A percentile compares a stretch with the other conserved stretches of the same genome.
Conservation (phyloP, 2,797 vertebrate species). For the Enteromius radiatus region DNA sequence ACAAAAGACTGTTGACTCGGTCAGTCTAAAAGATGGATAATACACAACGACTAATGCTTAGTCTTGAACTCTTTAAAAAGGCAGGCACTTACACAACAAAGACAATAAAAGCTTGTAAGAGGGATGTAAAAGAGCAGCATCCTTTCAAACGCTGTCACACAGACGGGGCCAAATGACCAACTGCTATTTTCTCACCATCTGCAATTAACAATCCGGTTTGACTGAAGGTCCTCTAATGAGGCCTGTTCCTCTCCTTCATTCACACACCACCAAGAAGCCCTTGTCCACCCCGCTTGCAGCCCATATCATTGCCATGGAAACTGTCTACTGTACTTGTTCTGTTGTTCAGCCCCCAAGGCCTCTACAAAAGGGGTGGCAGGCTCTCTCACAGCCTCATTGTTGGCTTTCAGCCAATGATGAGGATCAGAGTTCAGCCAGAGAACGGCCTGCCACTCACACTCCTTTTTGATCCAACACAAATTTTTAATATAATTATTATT, state of each 20-base stretch:
- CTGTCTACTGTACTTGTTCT: slow-evolving; percentile 57
- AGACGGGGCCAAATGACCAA: not conserved
- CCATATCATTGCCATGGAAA: slow-evolving; percentile 72
- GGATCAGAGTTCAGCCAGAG: slow-evolving; percentile 29
- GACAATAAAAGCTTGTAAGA: slow-evolving; percentile 8
- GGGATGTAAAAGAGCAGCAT: slow-evolving; percentile 29
- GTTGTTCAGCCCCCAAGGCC: slow-evolving; percentile 54
- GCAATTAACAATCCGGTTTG: slow-evolving; percentile 72
- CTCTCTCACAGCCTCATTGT: slow-evolving; percentile 50
- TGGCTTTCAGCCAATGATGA: slow-evolving; percentile 19
- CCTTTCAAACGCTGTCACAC: slow-evolving; percentile 6
- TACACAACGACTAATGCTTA: slow-evolving; percentile 12
- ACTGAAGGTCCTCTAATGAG: slow-evolving; percentile 66
- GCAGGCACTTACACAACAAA: slow-evolving; percentile 18
- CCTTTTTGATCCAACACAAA: not conserved
- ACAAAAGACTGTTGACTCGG: slow-evolving; percentile 56
- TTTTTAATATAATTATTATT: not conserved
- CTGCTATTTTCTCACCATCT: slow-evolving; percentile 54
- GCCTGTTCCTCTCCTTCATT: slow-evolving; percentile 62
- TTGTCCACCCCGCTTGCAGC: slow-evolving; percentile 62
- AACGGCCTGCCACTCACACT: not conserved
- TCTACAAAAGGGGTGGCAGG: slow-evolving; percentile 61
- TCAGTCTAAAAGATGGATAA: slow-evolving; percentile 24
- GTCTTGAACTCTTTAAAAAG: slow-evolving; percentile 23
- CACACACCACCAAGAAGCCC: slow-evolving; percentile 58